phyloP scores from a whole-genome alignment of 2,113 vertebrate species.

The Aptenodytes patagonicus region DNA sequence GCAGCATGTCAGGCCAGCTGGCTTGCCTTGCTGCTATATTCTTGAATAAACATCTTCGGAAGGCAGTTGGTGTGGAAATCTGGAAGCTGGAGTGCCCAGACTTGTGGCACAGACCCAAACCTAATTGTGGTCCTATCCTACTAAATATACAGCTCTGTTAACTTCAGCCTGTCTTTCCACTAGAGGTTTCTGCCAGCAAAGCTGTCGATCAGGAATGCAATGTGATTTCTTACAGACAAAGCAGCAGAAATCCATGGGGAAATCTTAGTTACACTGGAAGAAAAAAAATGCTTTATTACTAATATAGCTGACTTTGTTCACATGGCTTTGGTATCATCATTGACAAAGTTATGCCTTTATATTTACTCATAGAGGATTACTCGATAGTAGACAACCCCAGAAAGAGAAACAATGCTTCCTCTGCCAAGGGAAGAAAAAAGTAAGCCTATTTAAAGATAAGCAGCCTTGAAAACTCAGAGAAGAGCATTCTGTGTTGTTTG shows the following conservation, averaged over 20 bases:
- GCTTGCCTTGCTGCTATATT: not conserved
- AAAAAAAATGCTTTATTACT: not conserved
- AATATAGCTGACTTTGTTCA: not conserved
- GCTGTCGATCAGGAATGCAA: not conserved
- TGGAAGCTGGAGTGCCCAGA: not conserved
- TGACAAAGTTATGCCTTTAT: not conserved
- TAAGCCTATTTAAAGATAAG: not conserved
- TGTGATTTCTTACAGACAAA: not conserved
- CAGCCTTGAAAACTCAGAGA: not conserved
- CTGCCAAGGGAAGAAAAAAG: not conserved
- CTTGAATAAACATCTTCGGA: not conserved
- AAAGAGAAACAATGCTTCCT: not conserved
- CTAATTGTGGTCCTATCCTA: not conserved
- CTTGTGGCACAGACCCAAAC: not conserved
- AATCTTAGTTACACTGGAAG: not conserved
- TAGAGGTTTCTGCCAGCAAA: not conserved
- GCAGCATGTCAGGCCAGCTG: not conserved
- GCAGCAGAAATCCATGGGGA: not conserved
- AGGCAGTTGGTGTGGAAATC: not conserved
- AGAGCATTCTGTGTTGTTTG: not conserved
- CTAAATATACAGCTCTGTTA: not conserved
- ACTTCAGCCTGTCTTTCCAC: not conserved
- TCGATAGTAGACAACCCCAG: not conserved
- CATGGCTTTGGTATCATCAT: not conserved
- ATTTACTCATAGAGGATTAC: not conserved